Conservation (phyloP, 2,888 invertebrate species). For the Urechis unicinctus region DNA sequence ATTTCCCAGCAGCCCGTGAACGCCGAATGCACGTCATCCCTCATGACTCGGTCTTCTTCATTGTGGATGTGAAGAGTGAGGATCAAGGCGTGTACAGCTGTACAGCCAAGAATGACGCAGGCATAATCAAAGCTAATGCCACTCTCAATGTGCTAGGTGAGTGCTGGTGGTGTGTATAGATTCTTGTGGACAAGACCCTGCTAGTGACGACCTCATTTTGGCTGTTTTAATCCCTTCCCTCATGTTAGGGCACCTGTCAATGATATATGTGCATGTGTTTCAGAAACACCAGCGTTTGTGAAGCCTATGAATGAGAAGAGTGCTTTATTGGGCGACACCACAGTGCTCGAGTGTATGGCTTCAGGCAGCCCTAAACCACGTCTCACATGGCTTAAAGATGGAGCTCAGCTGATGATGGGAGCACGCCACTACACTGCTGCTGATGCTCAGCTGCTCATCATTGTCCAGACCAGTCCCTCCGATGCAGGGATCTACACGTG, state of each 20-base stretch:
- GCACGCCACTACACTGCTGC: constrained; percentile 81
- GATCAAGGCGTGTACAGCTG: constrained; percentile 92
- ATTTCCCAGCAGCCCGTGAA: constrained; percentile 87
- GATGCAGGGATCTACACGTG: constrained; percentile 87
- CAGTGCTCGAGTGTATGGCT: constrained; percentile 82
- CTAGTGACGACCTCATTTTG: neutral
- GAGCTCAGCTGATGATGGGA: constrained; percentile 64
- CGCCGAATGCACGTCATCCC: constrained; percentile 88
- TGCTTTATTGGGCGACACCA: constrained; percentile 72
- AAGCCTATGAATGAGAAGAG: constrained; percentile 81
- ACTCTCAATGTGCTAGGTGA: constrained; percentile 67
- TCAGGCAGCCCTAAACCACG: constrained; percentile 76
- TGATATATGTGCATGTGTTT: too few relatives aligned
- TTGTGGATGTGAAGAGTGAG: constrained; percentile 78
- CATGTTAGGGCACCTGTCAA: too few relatives aligned
- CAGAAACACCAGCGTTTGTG: constrained; percentile 80
- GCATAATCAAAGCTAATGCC: constrained; percentile 77
- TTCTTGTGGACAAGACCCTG: neutral
- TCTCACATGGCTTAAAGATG: constrained; percentile 79
- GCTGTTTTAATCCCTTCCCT: too few relatives aligned
- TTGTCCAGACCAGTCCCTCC: constrained; percentile 68
- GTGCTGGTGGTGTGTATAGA: constrained; percentile 11
- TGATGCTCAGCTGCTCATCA: constrained; percentile 79
- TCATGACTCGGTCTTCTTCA: constrained; percentile 84
- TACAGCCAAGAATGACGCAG: constrained; percentile 84